A percentile compares a stretch with the other conserved stretches of the same genome.
Evolutionary conservation across 2,113 vertebrate species (phyloP).

Genomic region (Marmota flaviventris): DNA sequence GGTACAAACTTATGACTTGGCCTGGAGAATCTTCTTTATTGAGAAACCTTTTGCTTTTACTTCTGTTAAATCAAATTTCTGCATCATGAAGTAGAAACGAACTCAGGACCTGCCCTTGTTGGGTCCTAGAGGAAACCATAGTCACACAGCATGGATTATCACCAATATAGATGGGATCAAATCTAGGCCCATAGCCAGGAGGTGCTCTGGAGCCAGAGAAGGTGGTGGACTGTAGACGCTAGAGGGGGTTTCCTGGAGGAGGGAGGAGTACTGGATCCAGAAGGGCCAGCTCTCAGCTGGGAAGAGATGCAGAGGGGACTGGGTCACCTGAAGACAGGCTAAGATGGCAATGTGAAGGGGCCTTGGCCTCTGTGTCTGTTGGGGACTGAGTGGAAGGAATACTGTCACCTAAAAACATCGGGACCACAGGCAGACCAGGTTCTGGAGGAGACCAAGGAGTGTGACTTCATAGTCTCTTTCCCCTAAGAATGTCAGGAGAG

Average conservation of each 20-base stretch:
- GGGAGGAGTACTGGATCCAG: not conserved
- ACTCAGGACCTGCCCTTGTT: not conserved
- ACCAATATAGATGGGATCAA: not conserved
- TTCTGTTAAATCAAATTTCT: slow-evolving; percentile 14
- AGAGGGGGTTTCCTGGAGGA: not conserved
- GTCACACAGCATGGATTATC: not conserved
- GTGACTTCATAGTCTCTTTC: not conserved
- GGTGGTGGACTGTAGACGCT: not conserved
- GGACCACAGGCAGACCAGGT: not conserved
- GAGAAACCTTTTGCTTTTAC: slow-evolving; percentile 14
- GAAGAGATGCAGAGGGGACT: not conserved
- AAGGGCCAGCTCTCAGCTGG: not conserved
- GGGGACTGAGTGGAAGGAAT: not conserved
- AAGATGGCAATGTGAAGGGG: not conserved
- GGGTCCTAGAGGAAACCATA: not conserved
- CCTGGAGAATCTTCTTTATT: not conserved
- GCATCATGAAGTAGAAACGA: not conserved
- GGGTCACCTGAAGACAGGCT: not conserved
- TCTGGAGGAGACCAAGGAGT: not conserved
- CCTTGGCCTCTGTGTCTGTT: not conserved
- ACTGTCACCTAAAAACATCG: not conserved
- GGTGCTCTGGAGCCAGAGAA: not conserved
- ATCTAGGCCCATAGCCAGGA: not conserved
- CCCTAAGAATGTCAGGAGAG: not conserved
- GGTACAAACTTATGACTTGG: not conserved